A percentile compares a stretch with the other conserved stretches of the same genome.
Conservation (phyloP, 2,113 vertebrate species). For the Craseonycteris thonglongyai region DNA sequence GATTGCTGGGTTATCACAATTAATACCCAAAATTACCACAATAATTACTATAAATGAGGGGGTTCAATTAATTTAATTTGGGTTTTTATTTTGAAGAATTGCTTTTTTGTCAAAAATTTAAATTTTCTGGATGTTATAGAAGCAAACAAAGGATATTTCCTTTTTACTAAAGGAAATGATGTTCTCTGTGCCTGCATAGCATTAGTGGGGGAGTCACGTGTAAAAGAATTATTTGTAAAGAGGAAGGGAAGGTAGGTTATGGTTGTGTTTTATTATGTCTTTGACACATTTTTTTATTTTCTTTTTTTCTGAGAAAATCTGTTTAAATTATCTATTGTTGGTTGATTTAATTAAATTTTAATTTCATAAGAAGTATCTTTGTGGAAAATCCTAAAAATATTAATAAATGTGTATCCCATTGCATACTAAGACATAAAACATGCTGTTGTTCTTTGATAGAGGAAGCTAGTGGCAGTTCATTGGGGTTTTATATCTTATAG, state of each 20-base stretch:
- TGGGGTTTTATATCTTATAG: neutral
- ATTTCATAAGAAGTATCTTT: neutral
- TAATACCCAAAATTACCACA: neutral
- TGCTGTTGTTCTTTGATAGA: neutral
- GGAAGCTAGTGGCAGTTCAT: neutral
- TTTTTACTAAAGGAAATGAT: neutral
- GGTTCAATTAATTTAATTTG: neutral
- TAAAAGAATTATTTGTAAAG: neutral
- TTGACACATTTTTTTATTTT: neutral
- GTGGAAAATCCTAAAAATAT: neutral
- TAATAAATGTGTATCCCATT: neutral
- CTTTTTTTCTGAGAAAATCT: neutral
- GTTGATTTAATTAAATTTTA: conserved; percentile 14
- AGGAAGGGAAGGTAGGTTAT: neutral
- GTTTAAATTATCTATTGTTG: neutral
- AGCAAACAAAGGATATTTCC: neutral
- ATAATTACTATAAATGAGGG: neutral
- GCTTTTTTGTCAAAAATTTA: neutral
- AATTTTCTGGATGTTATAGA: neutral
- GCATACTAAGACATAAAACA: neutral
- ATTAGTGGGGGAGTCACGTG: neutral
- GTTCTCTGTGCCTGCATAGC: neutral
- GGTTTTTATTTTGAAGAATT: neutral
- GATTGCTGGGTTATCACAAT: neutral
- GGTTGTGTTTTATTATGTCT: neutral